Conservation (phyloP, 2,113 vertebrate species). For the Miniopterus natalensis region DNA sequence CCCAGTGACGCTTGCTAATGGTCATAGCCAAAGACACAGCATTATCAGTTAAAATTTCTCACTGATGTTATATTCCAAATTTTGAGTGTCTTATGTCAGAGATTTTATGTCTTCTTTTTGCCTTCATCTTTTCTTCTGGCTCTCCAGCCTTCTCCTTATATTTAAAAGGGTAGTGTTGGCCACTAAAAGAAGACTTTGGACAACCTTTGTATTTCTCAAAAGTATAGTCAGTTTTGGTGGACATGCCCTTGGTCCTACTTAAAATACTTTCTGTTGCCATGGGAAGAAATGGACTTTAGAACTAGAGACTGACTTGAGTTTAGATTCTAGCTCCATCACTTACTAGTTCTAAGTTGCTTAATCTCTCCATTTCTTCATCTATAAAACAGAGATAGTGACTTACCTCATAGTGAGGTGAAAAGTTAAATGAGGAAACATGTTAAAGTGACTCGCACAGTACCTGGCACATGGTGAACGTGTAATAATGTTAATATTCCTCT, state of each 20-base stretch:
- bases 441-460: background rate
- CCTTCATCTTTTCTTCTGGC: slow-evolving; percentile 32
- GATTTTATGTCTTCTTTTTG: slow-evolving; percentile 51
- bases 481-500: background rate
- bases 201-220: background rate
- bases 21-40: slow-evolving; percentile 29
- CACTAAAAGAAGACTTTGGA: slow-evolving; percentile 36
- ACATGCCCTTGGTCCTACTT: background rate
- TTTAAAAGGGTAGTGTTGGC: slow-evolving; percentile 26
- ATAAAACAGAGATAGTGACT: background rate
- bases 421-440: slow-evolving; percentile 10
- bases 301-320: background rate
- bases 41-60: slow-evolving; percentile 55
- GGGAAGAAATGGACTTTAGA: slow-evolving; percentile 43
- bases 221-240: background rate
- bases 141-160: slow-evolving; percentile 33
- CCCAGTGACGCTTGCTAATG: background rate
- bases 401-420: slow-evolving; percentile 15
- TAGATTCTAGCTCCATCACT: background rate
- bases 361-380: slow-evolving; percentile 15
- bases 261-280: background rate
- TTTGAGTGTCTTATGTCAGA: slow-evolving; percentile 55
- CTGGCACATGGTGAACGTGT: background rate
- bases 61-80: background rate
- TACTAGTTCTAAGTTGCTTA: slow-evolving; percentile 34